Conservation (phyloP, 2,797 vertebrate species). For the Gallinago nigripennis region DNA sequence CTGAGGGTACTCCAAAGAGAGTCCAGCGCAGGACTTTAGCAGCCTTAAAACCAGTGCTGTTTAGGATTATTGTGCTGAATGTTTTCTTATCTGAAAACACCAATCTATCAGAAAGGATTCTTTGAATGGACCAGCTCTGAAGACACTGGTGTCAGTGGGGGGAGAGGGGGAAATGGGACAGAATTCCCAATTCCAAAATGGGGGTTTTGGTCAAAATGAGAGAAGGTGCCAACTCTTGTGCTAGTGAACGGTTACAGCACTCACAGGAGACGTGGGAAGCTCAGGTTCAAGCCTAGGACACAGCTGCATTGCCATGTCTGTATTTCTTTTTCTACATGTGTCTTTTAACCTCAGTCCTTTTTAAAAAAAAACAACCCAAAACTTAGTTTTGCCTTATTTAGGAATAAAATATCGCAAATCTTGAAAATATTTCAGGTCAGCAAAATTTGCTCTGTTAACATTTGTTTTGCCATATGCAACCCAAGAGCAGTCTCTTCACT, state of each 20-base stretch:
- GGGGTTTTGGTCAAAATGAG: not conserved
- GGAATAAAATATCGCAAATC: not conserved
- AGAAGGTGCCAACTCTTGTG: not conserved
- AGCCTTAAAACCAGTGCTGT: not conserved
- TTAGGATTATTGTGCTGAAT: not conserved
- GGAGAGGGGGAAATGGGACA: not conserved
- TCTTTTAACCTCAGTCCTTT: not conserved
- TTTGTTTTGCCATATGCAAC: not conserved
- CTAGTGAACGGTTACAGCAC: not conserved
- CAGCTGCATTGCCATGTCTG: not conserved
- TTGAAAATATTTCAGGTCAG: slow-evolving; percentile 14
- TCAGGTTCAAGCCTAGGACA: not conserved
- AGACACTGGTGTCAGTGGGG: not conserved
- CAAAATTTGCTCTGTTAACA: not conserved
- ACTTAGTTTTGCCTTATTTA: slow-evolving; percentile 2
- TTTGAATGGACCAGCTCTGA: not conserved
- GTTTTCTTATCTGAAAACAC: not conserved
- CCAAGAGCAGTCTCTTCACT: not conserved
- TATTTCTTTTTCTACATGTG: not conserved
- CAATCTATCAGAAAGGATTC: not conserved
- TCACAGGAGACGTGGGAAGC: not conserved
- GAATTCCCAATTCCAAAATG: not conserved
- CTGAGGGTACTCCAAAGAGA: not conserved
- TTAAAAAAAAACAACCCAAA: not conserved
- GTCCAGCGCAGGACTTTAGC: not conserved